These are phyloP conservation scores for Forbesichthys papilliferus DNA, from an alignment of 2,113 vertebrate species.

Conservation along the genomic window DNA sequence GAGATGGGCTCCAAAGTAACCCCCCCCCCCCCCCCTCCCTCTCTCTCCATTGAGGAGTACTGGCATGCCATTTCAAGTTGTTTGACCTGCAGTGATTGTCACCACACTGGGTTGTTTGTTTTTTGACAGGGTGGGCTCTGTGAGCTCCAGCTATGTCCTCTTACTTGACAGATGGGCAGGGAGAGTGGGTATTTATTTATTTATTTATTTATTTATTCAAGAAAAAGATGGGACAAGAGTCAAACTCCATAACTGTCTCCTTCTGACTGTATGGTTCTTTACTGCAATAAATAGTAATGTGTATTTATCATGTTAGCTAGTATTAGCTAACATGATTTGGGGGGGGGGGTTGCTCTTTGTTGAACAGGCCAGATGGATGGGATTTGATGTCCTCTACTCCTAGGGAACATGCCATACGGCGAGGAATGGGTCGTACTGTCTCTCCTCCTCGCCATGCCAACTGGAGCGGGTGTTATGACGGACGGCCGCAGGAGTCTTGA, in stretches of 20 bases:
- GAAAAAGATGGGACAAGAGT: slow-evolving; percentile 35
- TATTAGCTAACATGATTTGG: slow-evolving; percentile 4
- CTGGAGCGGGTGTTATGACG: background rate
- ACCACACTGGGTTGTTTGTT: slow-evolving; percentile 32
- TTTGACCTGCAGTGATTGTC: slow-evolving; percentile 32
- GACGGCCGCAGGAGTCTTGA: background rate
- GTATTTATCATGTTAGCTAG: slow-evolving; percentile 26
- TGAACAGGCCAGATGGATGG: slow-evolving; percentile 60
- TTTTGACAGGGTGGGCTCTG: slow-evolving; percentile 1
- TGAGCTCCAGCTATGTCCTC: slow-evolving; percentile 7
- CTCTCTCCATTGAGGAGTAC: slow-evolving; percentile 33
- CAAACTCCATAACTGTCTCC: slow-evolving; percentile 26
- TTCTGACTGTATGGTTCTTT: slow-evolving; percentile 40
- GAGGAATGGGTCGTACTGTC: slow-evolving; percentile 26
- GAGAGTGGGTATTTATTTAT: background rate
- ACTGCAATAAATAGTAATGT: slow-evolving; percentile 26
- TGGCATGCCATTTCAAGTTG: slow-evolving; percentile 45
- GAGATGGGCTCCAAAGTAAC: too few species aligned
- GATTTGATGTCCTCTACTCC: slow-evolving; percentile 50
- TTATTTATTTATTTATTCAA: background rate
- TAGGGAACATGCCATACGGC: slow-evolving; percentile 36
- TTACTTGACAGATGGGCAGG: slow-evolving; percentile 4
- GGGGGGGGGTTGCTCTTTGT: slow-evolving; percentile 19
- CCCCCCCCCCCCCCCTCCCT: background rate
- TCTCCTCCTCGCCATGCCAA: slow-evolving; percentile 35